Conservation (phyloP, 2,797 vertebrate species). For the Xiphophorus birchmanni region DNA sequence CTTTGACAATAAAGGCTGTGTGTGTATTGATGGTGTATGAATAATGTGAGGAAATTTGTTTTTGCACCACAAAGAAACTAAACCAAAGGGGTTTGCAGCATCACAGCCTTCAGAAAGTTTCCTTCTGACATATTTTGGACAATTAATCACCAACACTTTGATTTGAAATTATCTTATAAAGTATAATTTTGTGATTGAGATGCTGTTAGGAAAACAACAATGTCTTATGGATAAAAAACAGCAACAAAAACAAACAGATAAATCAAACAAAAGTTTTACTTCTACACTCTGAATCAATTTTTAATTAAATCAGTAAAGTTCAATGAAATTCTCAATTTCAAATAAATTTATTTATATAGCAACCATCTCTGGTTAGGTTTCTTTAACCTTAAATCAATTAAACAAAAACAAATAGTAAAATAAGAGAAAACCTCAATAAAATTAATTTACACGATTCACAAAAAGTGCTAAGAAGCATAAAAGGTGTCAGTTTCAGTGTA, state of each 20-base stretch:
- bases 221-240: neutral
- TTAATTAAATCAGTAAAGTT: neutral
- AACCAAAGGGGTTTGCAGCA: neutral
- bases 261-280: neutral
- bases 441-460: neutral
- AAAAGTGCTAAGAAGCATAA: neutral
- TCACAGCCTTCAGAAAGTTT: neutral
- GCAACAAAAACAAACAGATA: neutral
- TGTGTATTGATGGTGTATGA: neutral
- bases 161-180: neutral
- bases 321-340: too few species aligned
- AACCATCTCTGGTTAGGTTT: neutral
- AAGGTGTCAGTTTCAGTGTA: neutral
- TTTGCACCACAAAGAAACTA: neutral
- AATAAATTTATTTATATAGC: too few species aligned
- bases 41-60: neutral
- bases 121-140: neutral
- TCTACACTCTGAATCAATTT: neutral
- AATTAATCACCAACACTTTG: neutral
- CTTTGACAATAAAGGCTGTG: neutral
- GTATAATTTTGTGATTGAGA: neutral
- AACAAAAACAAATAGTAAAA: neutral
- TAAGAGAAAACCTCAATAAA: neutral
- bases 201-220: neutral
- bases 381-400: neutral